Evolutionary conservation across 2,113 vertebrate species (phyloP), one percentile per base, ranked within the genome.

Genomic region (Cyphomyrus discorhynchus): DNA sequence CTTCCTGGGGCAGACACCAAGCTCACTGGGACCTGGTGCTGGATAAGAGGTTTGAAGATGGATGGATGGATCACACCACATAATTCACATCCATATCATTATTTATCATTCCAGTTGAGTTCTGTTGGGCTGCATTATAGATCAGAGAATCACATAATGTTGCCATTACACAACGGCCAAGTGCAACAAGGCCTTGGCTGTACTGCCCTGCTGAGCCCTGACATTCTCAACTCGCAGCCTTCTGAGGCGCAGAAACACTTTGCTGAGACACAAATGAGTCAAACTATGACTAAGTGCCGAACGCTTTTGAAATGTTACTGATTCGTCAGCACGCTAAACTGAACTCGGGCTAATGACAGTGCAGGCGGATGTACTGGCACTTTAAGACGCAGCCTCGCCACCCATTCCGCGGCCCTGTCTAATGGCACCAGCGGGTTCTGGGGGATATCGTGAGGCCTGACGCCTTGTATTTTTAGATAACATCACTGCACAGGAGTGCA

Each of bases 291-390:
- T 49, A 86, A 86, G 47, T 50, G 83, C 3, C 46, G 24, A 74
- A 90, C 11, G 1, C 17, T 74, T 91, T 88, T 90, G 86, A 80
- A 88, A 84, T 52, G 56, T 52, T 77, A 35, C 10, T 46, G n/a
- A 80, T 86, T 45, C 62, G 31, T 52, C 89, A 90, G 7, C 45
- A 80, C 11, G 45, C 35, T 31, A 49, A 27, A 42, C 84, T 84
- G 82, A 46, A 89, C 19, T 84, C 45, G 52, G 80, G 31, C 82
- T 84, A 53, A 83, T 27, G 49, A 58, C 47, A 39, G 42, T 19
- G 19, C 50, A 52, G 13, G 11, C 56, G 13, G 21, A 27, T 0
- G 39, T 45, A 45, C 35, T 47, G 50, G 35, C 88, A 58, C 39
- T 82, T 83, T 47, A 56, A 66, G 24, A 21, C n/a, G 31, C n/a